A percentile compares a stretch with the other conserved stretches of the same genome.
Evolutionary conservation across 2,888 invertebrate species (phyloP).

Genomic region (Ellobium chinense): DNA sequence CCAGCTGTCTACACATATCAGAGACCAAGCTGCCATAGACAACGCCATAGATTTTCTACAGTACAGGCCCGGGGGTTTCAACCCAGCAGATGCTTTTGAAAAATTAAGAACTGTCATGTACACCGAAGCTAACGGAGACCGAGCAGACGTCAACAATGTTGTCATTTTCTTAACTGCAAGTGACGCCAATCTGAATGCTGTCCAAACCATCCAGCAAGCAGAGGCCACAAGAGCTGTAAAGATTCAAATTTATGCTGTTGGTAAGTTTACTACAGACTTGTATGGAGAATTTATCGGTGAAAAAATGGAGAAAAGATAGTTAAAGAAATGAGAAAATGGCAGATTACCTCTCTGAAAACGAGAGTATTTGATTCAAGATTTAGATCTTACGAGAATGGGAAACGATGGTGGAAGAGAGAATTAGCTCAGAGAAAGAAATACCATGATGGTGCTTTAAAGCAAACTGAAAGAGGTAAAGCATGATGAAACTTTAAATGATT

Average conservation of each 20-base stretch:
- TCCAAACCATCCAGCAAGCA: constrained; percentile 64
- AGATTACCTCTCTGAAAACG: no score
- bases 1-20: constrained; percentile 7
- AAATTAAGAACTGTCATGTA: constrained; percentile 66
- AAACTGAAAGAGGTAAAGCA: no score
- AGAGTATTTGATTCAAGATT: no score
- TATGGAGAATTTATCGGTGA: no score
- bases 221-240: constrained; percentile 55
- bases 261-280: no score
- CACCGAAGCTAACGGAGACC: constrained; percentile 63
- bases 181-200: constrained; percentile 60
- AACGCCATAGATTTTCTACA: constrained; percentile 35
- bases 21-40: neutral
- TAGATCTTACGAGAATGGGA: no score
- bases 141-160: constrained; percentile 59
- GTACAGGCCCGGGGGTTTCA: constrained; percentile 68
- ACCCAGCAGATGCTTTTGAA: constrained; percentile 63
- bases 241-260: constrained; percentile 68
- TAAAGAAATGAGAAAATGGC: no score
- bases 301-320: no score
- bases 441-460: no score
- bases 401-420: no score
- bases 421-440: no score
- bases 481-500: no score
- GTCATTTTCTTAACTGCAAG: constrained; percentile 62